These are phyloP conservation scores for Lates calcarifer DNA, from an alignment of 2,113 vertebrate genomes.

Conservation along the genomic window DNA sequence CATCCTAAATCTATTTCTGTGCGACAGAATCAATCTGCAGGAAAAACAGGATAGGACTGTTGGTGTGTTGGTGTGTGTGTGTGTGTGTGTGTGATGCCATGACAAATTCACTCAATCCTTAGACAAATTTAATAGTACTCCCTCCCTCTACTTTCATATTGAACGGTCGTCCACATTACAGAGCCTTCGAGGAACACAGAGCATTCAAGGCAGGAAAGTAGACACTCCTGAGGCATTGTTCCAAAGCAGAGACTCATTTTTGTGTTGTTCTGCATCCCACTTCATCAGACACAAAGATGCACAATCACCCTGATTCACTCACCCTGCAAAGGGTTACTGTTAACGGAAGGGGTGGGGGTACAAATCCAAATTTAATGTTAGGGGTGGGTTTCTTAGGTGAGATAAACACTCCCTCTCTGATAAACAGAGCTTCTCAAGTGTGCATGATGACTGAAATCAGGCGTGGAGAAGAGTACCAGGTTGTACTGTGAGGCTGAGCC, in stretches of 20 bases:
- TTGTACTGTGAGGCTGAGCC: slow-evolving; percentile 52
- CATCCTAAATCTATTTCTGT: slow-evolving; percentile 50
- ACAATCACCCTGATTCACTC: slow-evolving; percentile 66
- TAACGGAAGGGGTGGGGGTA: not conserved
- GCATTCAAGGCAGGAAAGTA: slow-evolving; percentile 58
- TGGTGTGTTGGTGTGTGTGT: slow-evolving; percentile 16
- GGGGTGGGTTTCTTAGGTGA: slow-evolving; percentile 24
- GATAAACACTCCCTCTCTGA: slow-evolving; percentile 31
- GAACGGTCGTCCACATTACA: slow-evolving; percentile 56
- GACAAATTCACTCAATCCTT: slow-evolving; percentile 68
- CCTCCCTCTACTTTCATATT: slow-evolving; percentile 52
- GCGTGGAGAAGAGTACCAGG: slow-evolving; percentile 53
- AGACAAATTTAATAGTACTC: slow-evolving; percentile 62
- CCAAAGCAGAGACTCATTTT: slow-evolving; percentile 57
- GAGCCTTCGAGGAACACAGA: slow-evolving; percentile 61
- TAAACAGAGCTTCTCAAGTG: slow-evolving; percentile 53
- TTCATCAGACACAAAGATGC: slow-evolving; percentile 66
- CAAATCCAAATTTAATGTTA: slow-evolving; percentile 35
- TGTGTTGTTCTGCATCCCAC: slow-evolving; percentile 47
- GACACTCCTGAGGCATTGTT: slow-evolving; percentile 59
- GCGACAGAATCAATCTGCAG: slow-evolving; percentile 57
- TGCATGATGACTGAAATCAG: slow-evolving; percentile 68
- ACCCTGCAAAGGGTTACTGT: slow-evolving; percentile 32
- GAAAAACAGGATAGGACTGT: slow-evolving; percentile 41
- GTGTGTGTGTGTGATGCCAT: slow-evolving; percentile 21